These are phyloP conservation scores for Eulemur mongoz DNA, from an alignment of 2,797 vertebrate species.

Conservation along the genomic window DNA sequence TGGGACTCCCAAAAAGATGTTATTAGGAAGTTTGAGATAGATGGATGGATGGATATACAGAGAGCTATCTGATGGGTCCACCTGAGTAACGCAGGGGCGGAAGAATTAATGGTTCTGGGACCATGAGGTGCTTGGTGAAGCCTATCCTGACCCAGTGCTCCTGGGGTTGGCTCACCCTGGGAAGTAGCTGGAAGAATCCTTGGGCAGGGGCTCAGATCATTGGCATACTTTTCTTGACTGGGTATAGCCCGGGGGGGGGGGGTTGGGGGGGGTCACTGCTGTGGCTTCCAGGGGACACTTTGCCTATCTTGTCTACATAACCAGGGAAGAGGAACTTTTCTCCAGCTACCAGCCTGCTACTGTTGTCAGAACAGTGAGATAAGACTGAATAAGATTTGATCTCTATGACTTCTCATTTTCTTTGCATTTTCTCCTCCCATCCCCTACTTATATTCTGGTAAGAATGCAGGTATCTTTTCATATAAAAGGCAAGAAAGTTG, in stretches of 20 bases:
- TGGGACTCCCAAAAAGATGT: background rate
- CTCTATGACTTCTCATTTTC: background rate
- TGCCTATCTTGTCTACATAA: background rate
- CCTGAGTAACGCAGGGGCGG: background rate
- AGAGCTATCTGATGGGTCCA: background rate
- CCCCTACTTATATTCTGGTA: background rate
- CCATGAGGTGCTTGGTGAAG: background rate
- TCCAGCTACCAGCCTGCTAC: background rate
- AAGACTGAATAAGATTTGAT: background rate
- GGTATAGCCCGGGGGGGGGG: background rate
- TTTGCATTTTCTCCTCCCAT: background rate
- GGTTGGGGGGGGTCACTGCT: background rate
- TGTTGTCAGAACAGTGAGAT: background rate
- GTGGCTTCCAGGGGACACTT: background rate
- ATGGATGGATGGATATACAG: background rate
- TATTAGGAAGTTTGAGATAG: background rate
- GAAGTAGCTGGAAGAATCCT: background rate
- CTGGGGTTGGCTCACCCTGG: background rate
- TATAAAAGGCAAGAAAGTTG: background rate
- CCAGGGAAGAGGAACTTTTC: background rate
- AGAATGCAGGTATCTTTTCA: background rate
- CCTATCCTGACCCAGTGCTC: background rate
- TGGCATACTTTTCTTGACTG: background rate
- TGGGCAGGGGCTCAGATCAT: background rate
- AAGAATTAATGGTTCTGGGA: background rate